Evolutionary conservation across 92 coral and sea anemone genomes (phyloP), one percentile per base, ranked within the genome.

Genomic region (Meandrina meandrites): DNA sequence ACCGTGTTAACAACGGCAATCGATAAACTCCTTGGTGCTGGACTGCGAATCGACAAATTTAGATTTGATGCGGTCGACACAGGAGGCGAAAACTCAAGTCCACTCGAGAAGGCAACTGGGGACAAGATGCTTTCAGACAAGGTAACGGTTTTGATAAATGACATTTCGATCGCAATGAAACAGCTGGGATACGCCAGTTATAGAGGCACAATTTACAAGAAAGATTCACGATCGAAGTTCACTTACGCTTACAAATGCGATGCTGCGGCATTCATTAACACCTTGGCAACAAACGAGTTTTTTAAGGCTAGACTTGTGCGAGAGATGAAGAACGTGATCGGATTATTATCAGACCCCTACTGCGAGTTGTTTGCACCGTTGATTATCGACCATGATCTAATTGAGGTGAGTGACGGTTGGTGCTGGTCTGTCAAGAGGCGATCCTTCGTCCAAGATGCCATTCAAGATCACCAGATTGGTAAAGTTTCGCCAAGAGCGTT

Each of bases 341-440:
- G 74, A 17, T 35, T 89, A 42, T 34, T 89, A 47, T 75, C 91
- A 34, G 87, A 89, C 48, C 91, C 88, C n/a, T 78, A 64, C 88
- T 85, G 86, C 75, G 83, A 85, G 54, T 45, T 89, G 79, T 78
- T 84, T 19, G 36, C 62, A 36, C 88, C 81, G 9, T 69, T 79
- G 76, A 66, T 79, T 37, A 70, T 84, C 73, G 79, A 84, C 76
- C 54, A 84, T 69, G 76, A 90, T 70, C 77, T 86, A 17, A 90
- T 90, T 22, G 92, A 90, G 35, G 92, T 90, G 11, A 79, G 56
- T 53, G 24, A 78, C 28, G 89, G 79, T 36, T 35, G 37, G 34
- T 86, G 89, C 82, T 90, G 86, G 89, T 85, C 89, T 10, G 40
- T 86, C 37, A 89, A 79, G 60, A 48, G 79, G 34, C 60, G 87